Percentiles rank a stretch among this genome's conserved stretches.
Evolutionary conservation across 2,113 vertebrate genomes (phyloP).

Genomic region (Heloderma charlesbogerti): DNA sequence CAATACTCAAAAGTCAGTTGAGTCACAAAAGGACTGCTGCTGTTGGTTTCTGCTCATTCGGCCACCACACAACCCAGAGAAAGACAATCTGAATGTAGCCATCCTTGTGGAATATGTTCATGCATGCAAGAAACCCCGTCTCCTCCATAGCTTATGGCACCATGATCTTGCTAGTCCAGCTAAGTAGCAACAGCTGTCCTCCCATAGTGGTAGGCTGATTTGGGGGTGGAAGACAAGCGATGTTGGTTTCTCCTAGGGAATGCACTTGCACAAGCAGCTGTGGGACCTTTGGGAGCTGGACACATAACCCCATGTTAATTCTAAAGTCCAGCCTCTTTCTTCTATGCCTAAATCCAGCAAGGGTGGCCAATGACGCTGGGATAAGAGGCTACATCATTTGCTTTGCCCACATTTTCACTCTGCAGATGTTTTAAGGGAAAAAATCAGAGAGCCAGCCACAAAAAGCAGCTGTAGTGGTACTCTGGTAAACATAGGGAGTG

Average conservation of each 20-base stretch:
- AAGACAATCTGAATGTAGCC: background rate
- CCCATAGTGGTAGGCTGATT: background rate
- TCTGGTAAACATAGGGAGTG: background rate
- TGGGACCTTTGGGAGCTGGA: background rate
- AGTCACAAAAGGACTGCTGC: slow-evolving; percentile 5
- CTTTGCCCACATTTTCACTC: background rate
- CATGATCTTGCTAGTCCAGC: background rate
- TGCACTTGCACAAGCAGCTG: background rate
- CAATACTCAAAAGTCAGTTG: background rate
- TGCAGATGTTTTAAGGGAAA: background rate
- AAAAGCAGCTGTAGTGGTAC: background rate
- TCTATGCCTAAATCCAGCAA: background rate
- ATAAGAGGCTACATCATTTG: background rate
- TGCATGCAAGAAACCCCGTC: background rate
- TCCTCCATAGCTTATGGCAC: background rate
- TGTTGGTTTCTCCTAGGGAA: background rate
- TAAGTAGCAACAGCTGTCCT: background rate
- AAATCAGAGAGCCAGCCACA: background rate
- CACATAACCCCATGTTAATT: background rate
- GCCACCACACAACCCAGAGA: background rate
- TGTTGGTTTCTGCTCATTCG: background rate
- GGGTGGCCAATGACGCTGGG: background rate
- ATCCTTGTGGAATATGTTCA: background rate
- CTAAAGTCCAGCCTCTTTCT: background rate
- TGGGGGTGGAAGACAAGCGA: background rate